Evolutionary conservation across 2,888 invertebrate genomes (phyloP).

Genomic region (Palloptera scutellata): DNA sequence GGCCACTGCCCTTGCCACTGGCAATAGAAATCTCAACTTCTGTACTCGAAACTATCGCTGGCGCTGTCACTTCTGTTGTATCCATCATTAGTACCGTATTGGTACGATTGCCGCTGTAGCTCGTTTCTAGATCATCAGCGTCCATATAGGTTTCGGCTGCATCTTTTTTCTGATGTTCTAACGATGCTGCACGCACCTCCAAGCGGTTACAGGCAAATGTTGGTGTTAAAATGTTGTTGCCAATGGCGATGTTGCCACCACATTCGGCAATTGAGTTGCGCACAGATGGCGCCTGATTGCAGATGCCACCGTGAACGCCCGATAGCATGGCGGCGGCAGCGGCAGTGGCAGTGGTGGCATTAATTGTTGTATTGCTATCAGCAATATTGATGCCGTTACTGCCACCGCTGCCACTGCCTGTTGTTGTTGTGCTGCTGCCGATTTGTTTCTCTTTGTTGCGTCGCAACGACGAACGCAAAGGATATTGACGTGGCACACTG

Average conservation of each 20-base stretch:
- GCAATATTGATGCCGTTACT: conserved; percentile 14
- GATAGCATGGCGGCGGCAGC: conserved; percentile 1
- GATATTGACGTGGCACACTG: conserved; percentile 64
- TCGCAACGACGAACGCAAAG: conserved; percentile 67
- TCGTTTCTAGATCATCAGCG: background rate
- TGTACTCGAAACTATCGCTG: background rate
- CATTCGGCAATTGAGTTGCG: conserved; percentile 58
- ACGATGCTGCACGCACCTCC: conserved; percentile 37
- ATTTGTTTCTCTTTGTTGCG: conserved; percentile 69
- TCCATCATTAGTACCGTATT: conserved; percentile 25
- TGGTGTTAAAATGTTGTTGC: conserved; percentile 29
- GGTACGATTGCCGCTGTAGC: background rate
- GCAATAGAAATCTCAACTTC: background rate
- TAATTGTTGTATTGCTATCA: conserved; percentile 33
- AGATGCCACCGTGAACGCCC: conserved; percentile 33
- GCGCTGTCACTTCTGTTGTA: conserved; percentile 14
- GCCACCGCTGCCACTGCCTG: conserved; percentile 40
- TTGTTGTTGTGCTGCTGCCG: conserved; percentile 49
- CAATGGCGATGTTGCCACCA: conserved; percentile 35
- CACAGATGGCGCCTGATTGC: conserved; percentile 49
- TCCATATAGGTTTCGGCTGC: conserved; percentile 11
- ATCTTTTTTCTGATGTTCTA: conserved; percentile 33
- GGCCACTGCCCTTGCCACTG: conserved; percentile 9
- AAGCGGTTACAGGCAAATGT: conserved; percentile 34
- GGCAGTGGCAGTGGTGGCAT: conserved; percentile 22